Conservation (phyloP, 92 coral and sea anemone species). For the Diadumene lineata region DNA sequence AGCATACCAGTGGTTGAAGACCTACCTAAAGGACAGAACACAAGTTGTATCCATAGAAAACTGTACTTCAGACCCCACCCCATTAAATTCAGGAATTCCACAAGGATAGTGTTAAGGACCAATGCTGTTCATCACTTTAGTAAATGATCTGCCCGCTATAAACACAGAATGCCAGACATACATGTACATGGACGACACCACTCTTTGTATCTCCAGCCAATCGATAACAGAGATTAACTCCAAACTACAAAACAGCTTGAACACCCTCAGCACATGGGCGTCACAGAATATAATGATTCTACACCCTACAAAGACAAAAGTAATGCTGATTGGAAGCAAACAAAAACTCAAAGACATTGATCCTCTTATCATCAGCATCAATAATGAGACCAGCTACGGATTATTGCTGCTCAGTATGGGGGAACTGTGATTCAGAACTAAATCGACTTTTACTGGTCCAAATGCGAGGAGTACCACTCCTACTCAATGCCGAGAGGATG, state of each 20-base stretch:
- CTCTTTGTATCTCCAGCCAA: slow-evolving; percentile 3
- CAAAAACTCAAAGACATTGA: not conserved
- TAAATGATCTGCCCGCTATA: slow-evolving; percentile 19
- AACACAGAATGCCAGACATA: slow-evolving; percentile 5
- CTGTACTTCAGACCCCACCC: slow-evolving; percentile 4
- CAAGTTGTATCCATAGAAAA: slow-evolving; percentile 23
- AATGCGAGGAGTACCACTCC: slow-evolving; percentile 25
- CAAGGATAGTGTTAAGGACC: slow-evolving; percentile 29
- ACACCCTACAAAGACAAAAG: slow-evolving; percentile 18
- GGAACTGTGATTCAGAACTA: slow-evolving; percentile 17
- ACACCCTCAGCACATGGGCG: slow-evolving; percentile 5
- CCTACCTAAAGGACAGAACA: slow-evolving; percentile 17
- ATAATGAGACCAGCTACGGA: slow-evolving; percentile 3
- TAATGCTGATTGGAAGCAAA: too few relatives aligned
- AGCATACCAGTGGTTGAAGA: slow-evolving; percentile 8
- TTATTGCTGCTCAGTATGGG: slow-evolving; percentile 52
- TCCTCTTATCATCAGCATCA: not conserved
- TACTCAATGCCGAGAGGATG: slow-evolving; percentile 22
- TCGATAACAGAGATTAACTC: slow-evolving; percentile 4
- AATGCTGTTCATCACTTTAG: not conserved
- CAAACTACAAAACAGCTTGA: not conserved
- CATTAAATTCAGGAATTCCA: slow-evolving; percentile 9
- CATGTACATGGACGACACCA: slow-evolving; percentile 19
- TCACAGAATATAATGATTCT: slow-evolving; percentile 19
- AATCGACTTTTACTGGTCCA: too few relatives aligned